Conservation (phyloP, 2,797 vertebrate genomes). For the Phylloscopus collybita region DNA sequence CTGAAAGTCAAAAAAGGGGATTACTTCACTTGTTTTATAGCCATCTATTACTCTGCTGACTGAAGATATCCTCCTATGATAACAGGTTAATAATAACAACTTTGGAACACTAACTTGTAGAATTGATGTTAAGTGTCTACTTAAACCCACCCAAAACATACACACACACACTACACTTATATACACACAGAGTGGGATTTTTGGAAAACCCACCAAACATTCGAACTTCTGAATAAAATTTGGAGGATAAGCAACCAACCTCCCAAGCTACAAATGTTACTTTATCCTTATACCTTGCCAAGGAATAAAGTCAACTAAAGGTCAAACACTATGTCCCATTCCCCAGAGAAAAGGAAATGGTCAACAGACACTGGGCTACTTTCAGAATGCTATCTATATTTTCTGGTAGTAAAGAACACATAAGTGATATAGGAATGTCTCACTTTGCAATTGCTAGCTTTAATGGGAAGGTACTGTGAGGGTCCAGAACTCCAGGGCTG, state of each 20-base stretch:
- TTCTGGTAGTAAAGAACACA: not conserved
- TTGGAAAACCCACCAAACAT: not conserved
- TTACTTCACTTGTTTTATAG: not conserved
- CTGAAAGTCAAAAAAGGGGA: not conserved
- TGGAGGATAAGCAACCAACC: not conserved
- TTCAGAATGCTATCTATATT: not conserved
- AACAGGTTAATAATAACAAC: not conserved
- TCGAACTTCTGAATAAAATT: not conserved
- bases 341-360: not conserved
- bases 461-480: not conserved
- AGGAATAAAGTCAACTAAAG: not conserved
- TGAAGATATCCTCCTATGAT: not conserved
- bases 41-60: not conserved
- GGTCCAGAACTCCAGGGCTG: not conserved
- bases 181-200: not conserved
- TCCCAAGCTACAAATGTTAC: not conserved
- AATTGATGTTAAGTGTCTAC: not conserved
- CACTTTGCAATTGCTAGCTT: not conserved
- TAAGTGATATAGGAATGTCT: not conserved
- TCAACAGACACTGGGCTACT: not conserved
- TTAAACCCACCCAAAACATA: not conserved
- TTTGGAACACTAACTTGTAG: not conserved
- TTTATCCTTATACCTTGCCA: not conserved
- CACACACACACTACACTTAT: not conserved
- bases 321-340: not conserved